A percentile compares a stretch with the other conserved stretches of the same genome.
These are phyloP conservation scores for Rugalucina vietnamica DNA, from an alignment of 2,888 invertebrate species.

Conservation along the genomic window DNA sequence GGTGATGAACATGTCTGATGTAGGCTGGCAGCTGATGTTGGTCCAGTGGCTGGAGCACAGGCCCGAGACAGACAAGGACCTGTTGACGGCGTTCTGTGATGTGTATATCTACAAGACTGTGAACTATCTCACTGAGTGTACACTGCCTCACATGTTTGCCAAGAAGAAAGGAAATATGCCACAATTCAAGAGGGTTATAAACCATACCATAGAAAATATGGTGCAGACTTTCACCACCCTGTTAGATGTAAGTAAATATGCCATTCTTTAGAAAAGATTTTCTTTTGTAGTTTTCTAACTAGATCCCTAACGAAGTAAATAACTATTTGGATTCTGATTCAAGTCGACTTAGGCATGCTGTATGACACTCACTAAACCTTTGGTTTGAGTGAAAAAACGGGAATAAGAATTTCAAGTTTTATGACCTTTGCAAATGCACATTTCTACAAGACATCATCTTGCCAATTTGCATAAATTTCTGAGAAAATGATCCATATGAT, in stretches of 20 bases:
- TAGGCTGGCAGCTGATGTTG: conserved; percentile 82
- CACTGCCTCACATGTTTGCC: conserved; percentile 73
- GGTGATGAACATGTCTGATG: conserved; percentile 78
- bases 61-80: conserved; percentile 76
- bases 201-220: conserved; percentile 80
- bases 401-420: too few species aligned
- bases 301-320: too few species aligned
- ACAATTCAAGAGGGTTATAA: conserved; percentile 74
- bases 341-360: too few species aligned
- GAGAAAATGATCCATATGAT: too few species aligned
- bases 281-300: too few species aligned
- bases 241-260: conserved; percentile 79
- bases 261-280: too few species aligned
- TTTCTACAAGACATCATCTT: too few species aligned
- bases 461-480: too few species aligned
- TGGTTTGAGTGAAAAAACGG: too few species aligned
- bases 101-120: conserved; percentile 78
- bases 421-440: too few species aligned
- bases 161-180: conserved; percentile 56
- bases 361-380: too few species aligned
- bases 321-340: too few species aligned
- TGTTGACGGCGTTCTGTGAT: conserved; percentile 77
- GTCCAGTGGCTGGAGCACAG: conserved; percentile 81
- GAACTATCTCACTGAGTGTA: conserved; percentile 74
- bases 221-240: conserved; percentile 80